Conservation (phyloP, 2,113 vertebrate genomes). For the Psilopsiagon aymara region DNA sequence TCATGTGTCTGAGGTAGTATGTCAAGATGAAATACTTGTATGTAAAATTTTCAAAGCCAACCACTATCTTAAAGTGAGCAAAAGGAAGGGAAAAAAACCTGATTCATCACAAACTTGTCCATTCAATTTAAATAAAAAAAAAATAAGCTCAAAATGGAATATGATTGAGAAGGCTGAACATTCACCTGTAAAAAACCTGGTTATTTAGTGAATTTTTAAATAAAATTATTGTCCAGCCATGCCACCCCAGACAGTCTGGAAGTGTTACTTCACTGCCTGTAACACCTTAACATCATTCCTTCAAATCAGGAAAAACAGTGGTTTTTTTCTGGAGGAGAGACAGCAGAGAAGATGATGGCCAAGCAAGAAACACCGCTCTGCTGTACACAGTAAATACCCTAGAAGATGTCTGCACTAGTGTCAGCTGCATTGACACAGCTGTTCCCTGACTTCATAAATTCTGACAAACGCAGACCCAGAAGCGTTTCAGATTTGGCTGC, state of each 20-base stretch:
- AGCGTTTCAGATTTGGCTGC: background rate
- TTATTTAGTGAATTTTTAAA: background rate
- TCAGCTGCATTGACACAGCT: fast-evolving
- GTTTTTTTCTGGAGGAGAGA: background rate
- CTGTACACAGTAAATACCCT: background rate
- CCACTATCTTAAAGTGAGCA: background rate
- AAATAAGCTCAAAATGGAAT: background rate
- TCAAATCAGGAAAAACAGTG: background rate
- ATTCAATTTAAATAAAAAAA: background rate
- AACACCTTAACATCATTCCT: background rate
- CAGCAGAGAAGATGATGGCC: fast-evolving
- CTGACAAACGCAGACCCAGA: background rate
- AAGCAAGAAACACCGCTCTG: background rate
- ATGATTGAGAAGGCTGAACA: background rate
- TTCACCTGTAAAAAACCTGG: background rate
- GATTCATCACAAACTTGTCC: background rate
- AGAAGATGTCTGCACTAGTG: fast-evolving
- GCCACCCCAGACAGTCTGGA: background rate
- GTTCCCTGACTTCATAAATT: background rate
- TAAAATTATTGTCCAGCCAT: background rate
- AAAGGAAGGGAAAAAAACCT: background rate
- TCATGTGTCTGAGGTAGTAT: background rate
- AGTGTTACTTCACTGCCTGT: background rate
- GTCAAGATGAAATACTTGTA: background rate
- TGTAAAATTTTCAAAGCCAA: background rate